These are phyloP conservation scores for Pseudochaenichthys georgianus DNA, from an alignment of 2,797 vertebrate species.

Conservation along the genomic window DNA sequence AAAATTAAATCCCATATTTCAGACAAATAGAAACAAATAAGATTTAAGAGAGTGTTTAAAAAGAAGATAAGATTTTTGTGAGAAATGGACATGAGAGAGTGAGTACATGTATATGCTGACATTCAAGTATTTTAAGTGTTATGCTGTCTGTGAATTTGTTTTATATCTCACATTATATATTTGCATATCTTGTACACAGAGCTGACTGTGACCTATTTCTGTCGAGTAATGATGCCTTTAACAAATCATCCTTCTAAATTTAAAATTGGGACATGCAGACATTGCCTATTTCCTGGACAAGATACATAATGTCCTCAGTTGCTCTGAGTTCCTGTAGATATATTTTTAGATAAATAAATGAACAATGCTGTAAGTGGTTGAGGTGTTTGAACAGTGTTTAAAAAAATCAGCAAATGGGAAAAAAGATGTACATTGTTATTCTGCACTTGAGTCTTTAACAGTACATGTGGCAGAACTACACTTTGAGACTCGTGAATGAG, in stretches of 20 bases:
- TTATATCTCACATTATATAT: neutral
- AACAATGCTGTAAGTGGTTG: neutral
- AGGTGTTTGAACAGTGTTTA: neutral
- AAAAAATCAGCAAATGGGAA: slow-evolving; percentile 2
- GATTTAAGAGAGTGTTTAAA: neutral
- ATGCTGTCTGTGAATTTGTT: neutral
- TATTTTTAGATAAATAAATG: neutral
- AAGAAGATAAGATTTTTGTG: neutral
- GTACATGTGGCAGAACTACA: neutral
- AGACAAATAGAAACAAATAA: neutral
- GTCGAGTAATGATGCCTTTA: neutral
- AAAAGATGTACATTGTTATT: neutral
- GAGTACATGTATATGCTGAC: neutral
- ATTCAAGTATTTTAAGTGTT: neutral
- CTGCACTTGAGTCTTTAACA: neutral
- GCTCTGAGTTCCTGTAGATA: neutral
- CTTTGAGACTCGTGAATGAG: neutral
- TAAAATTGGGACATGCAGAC: slow-evolving; percentile 1
- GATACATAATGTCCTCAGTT: neutral
- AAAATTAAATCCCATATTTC: neutral
- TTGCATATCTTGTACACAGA: slow-evolving; percentile 5
- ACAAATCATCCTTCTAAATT: neutral
- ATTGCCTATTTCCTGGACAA: neutral
- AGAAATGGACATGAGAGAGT: neutral
- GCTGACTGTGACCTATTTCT: slow-evolving; percentile 22